These are phyloP conservation scores for Lepidocolaptes lacrymiger DNA, from an alignment of 2,797 vertebrate genomes.

Conservation along the genomic window DNA sequence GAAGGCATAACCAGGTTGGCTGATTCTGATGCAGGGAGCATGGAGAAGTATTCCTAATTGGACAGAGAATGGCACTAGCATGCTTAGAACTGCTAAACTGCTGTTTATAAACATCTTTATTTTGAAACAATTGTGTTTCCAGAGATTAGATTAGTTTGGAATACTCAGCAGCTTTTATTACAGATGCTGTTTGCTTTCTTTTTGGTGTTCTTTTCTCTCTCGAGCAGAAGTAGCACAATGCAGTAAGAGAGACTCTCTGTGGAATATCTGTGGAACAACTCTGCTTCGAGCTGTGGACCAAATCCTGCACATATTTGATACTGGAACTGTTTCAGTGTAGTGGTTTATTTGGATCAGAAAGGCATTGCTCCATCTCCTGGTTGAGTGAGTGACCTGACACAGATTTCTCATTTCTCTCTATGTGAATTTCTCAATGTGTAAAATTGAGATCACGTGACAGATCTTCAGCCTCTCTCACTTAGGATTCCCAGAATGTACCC, in stretches of 20 bases:
- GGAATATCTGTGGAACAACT: neutral
- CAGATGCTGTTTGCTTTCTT: neutral
- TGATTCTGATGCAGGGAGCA: conserved; percentile 39
- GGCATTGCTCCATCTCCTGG: neutral
- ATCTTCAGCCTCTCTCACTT: neutral
- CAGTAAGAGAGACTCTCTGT: neutral
- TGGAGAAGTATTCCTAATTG: conserved; percentile 39
- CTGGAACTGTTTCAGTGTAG: neutral
- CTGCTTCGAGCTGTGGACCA: neutral
- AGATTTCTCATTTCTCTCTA: neutral
- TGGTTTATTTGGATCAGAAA: neutral
- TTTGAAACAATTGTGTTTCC: conserved; percentile 11
- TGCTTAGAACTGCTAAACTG: neutral
- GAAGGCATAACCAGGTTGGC: conserved; percentile 50
- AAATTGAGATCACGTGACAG: neutral
- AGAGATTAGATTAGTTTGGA: conserved; percentile 1
- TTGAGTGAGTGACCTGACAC: neutral
- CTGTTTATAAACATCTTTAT: conserved; percentile 54
- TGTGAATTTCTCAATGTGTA: neutral
- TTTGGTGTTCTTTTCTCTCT: conserved; percentile 3
- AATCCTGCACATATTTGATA: neutral
- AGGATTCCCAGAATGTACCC: neutral
- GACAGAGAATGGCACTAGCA: neutral
- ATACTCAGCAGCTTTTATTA: conserved; percentile 16
- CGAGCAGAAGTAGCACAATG: neutral